Conservation (phyloP, 1,140 invertebrate species). For the Orchestia grillus region DNA sequence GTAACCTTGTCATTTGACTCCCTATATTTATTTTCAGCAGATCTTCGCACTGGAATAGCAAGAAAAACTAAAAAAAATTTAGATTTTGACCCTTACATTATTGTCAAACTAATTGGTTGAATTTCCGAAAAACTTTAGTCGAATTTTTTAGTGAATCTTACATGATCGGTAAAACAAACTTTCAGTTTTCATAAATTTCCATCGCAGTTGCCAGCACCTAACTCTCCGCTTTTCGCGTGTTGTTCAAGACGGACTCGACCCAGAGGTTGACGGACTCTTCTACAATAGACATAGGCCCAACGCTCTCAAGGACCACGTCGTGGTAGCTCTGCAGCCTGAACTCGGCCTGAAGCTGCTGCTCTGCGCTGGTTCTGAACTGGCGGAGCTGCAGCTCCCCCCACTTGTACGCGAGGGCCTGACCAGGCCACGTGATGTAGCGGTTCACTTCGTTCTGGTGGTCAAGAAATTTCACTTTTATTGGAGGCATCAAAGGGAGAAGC, state of each 20-base stretch:
- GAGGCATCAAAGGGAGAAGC: too few species aligned
- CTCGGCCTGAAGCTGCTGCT: constrained; percentile 70
- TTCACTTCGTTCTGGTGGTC: constrained; percentile 70
- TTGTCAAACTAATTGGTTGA: too few species aligned
- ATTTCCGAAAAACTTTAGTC: too few species aligned
- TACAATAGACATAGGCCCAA: constrained; percentile 64
- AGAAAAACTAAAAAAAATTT: too few species aligned
- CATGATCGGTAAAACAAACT: too few species aligned
- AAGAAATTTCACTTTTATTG: neutral
- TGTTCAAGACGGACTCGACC: constrained; percentile 55
- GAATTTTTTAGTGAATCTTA: too few species aligned
- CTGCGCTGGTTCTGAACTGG: constrained; percentile 70
- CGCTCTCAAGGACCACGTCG: constrained; percentile 65
- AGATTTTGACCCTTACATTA: too few species aligned
- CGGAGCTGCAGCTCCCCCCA: constrained; percentile 73
- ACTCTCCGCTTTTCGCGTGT: neutral
- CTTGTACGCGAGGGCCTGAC: constrained; percentile 73
- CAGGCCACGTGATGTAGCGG: constrained; percentile 74
- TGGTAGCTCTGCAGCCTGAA: constrained; percentile 66
- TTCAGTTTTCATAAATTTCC: too few species aligned
- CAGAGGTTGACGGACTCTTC: constrained; percentile 64
- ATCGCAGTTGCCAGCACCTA: neutral
- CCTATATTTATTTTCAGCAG: too few species aligned
- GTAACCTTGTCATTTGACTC: too few species aligned
- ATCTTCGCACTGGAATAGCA: too few species aligned